phyloP scores from a whole-genome alignment of 2,797 vertebrate species.

The Sarcophilus harrisii region DNA sequence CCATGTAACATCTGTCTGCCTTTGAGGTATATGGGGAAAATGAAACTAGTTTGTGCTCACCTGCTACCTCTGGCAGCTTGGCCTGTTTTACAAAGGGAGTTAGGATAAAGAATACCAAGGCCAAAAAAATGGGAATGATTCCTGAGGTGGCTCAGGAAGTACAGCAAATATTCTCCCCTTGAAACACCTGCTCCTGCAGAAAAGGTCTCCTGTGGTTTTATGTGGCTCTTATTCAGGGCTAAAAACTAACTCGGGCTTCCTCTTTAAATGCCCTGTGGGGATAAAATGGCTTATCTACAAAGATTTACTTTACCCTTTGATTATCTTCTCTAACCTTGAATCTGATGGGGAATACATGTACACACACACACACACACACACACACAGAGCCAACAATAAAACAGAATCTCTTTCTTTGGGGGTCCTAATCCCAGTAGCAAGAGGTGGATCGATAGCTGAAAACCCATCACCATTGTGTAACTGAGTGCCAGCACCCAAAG shows the following conservation, averaged over 20 bases:
- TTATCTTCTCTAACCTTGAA: neutral
- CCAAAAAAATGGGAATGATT: neutral
- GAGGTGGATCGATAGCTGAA: neutral
- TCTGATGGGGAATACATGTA: neutral
- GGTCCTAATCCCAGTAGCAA: neutral
- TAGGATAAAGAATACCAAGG: neutral
- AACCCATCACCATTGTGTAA: neutral
- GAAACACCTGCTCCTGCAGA: neutral
- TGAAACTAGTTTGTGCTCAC: neutral
- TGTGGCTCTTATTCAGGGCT: neutral
- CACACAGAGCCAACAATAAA: neutral
- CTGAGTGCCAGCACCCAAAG: neutral
- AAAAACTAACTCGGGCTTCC: neutral
- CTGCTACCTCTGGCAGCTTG: neutral
- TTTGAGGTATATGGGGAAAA: neutral
- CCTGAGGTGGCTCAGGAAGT: neutral
- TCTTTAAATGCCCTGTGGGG: neutral
- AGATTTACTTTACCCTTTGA: neutral
- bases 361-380: neutral
- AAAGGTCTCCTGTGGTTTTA: neutral
- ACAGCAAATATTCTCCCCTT: neutral
- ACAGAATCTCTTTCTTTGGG: neutral
- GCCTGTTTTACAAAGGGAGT: neutral
- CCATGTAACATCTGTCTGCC: neutral
- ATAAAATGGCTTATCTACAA: neutral